Evolutionary conservation across 2,888 invertebrate species (phyloP).

Genomic region (Drosophila tripunctata): DNA sequence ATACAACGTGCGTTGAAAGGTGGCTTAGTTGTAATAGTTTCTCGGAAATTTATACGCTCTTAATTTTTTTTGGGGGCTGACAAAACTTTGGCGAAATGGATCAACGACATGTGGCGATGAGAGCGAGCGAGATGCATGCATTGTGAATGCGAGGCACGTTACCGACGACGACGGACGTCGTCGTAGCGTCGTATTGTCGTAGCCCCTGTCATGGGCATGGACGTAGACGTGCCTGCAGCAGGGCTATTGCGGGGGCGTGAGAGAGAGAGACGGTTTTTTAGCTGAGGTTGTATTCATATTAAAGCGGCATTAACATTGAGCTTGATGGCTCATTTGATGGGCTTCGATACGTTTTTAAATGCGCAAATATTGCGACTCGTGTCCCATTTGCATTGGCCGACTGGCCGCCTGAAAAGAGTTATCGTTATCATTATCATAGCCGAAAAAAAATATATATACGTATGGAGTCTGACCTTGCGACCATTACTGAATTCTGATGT

Average conservation of each 20-base stretch:
- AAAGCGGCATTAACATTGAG: conserved; percentile 77
- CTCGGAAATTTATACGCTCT: conserved; percentile 36
- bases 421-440: conserved; percentile 72
- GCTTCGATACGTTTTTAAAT: conserved; percentile 71
- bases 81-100: conserved; percentile 73
- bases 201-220: conserved; percentile 53
- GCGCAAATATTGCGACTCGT: conserved; percentile 68
- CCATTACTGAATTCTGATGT: conserved; percentile 80
- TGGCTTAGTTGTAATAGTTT: conserved; percentile 29
- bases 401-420: conserved; percentile 54
- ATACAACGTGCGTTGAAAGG: conserved; percentile 21
- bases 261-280: not conserved
- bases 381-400: conserved; percentile 63
- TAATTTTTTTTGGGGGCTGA: conserved; percentile 46
- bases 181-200: not conserved
- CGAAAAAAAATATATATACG: conserved; percentile 33
- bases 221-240: conserved; percentile 11
- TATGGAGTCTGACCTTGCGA: conserved; percentile 71
- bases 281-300: conserved; percentile 53
- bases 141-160: conserved; percentile 63
- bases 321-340: conserved; percentile 69
- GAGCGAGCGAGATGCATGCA: conserved; percentile 36
- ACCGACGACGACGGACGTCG: conserved; percentile 37
- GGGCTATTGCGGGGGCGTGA: conserved; percentile 1
- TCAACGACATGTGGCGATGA: conserved; percentile 59